Evolutionary conservation across 2,888 invertebrate genomes (phyloP).

Genomic region (Abscondita cerata): DNA sequence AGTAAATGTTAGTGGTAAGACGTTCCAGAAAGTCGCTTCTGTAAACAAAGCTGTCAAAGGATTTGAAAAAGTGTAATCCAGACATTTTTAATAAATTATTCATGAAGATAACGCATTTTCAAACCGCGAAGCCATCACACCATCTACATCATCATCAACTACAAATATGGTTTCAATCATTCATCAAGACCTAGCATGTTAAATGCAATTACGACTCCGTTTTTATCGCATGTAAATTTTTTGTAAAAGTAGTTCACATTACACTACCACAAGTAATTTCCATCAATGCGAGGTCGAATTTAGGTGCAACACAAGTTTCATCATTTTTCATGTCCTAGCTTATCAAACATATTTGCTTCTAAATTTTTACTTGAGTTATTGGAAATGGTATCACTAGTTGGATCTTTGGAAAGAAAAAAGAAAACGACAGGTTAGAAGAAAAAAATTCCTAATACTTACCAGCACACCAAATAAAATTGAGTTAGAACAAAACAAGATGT

Average conservation of each 20-base stretch:
- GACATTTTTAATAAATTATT: neutral
- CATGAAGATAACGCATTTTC: neutral
- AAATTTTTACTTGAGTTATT: neutral
- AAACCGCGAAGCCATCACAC: neutral
- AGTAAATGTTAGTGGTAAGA: too few species aligned
- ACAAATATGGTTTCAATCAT: neutral
- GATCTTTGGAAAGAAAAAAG: neutral
- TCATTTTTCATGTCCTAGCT: neutral
- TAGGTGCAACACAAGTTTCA: neutral
- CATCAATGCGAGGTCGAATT: neutral
- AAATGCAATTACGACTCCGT: neutral
- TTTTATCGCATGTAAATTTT: neutral
- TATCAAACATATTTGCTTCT: neutral
- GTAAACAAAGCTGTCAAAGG: neutral
- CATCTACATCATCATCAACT: neutral
- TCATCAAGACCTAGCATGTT: neutral
- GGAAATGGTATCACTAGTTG: neutral
- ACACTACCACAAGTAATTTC: neutral
- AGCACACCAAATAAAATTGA: too few species aligned
- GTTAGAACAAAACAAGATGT: neutral
- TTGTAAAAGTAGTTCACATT: neutral
- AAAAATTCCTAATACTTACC: too few species aligned
- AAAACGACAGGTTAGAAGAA: neutral
- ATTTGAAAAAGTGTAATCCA: neutral
- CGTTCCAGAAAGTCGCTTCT: neutral